Base-by-base conservation (phyloP, 92 coral and sea anemone species). In the Phenganax marumi region DNA sequence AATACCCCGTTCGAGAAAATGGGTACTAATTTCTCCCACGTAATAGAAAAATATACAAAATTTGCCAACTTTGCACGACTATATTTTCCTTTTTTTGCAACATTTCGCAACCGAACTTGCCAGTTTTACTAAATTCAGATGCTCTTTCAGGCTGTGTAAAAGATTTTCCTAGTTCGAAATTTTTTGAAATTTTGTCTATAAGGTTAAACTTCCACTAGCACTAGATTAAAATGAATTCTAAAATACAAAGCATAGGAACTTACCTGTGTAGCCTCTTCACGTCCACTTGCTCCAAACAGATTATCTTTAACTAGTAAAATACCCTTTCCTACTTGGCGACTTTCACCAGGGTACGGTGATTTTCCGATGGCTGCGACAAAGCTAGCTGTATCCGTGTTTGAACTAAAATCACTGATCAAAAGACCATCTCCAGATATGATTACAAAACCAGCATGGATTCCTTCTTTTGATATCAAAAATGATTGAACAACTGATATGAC, bases 391-490 rank as follows among this genome's bases (percentile, higher is more conserved):
- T 78, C 83, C 10, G 70, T 78, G 73, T 63, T 78, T 24, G 83
- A 78, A 18, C 48, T 62, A 51, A 78, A 78, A 72, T 78, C 83
- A 50, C 71, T 78, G 47, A 78, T 60, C 21, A 78, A 12, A 48
- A 78, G 72, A 62, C 83, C 83, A 78, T 78, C 61, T 39, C 83
- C 83, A 61, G 83, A 60, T 47, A 78, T 78, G 1, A 93, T 89
- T 51, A 84, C 87, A 16, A 92, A 87, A 48, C 98, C 98, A 68
- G 91, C 80, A 75, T 90, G 98, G 55, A 91, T 87, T 77, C 93
- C 97, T 81, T 92, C 91, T 69, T 78, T 84, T 10, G 95, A 89
- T 80, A 94, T 90, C 79, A 97, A 88, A 71, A 94, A 89, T 47
- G 89, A 87, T 82, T 97, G 91, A 33, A 87, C 72, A 50, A 94